Percentiles rank a stretch among this genome's conserved stretches.
Conservation (phyloP, 2,113 vertebrate genomes). For the Sebastes schlegelii region DNA sequence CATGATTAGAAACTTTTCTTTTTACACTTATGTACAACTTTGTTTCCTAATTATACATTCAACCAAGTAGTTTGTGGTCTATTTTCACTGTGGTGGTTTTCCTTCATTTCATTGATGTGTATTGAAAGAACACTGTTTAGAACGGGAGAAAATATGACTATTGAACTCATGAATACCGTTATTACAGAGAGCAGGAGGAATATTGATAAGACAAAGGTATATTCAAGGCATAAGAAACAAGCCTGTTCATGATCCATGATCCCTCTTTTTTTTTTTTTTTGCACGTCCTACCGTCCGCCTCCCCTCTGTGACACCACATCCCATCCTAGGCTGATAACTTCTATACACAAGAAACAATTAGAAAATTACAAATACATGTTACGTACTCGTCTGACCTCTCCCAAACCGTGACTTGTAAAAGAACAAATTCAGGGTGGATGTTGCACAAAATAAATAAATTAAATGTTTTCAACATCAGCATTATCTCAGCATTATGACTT, state of each 20-base stretch:
- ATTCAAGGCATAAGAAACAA: slow-evolving; percentile 74
- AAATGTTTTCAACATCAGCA: slow-evolving; percentile 76
- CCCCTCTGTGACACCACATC: slow-evolving; percentile 64
- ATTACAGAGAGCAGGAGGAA: slow-evolving; percentile 72
- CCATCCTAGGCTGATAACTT: slow-evolving; percentile 69
- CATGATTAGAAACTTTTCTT: slow-evolving; percentile 99
- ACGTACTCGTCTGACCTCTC: slow-evolving; percentile 65
- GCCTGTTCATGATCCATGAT: slow-evolving; percentile 55
- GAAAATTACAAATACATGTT: slow-evolving; percentile 76
- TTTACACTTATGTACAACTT: slow-evolving; percentile 99
- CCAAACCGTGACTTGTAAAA: slow-evolving; percentile 67
- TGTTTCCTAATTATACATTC: slow-evolving; percentile 97
- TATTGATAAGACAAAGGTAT: slow-evolving; percentile 78
- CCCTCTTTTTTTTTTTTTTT: slow-evolving; percentile 29
- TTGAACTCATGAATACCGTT: slow-evolving; percentile 65
- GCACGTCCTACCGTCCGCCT: slow-evolving; percentile 37
- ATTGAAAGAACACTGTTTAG: slow-evolving; percentile 94
- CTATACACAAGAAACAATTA: slow-evolving; percentile 74
- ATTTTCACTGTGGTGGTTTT: slow-evolving; percentile 86
- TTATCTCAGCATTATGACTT: slow-evolving; percentile 78
- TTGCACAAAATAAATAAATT: slow-evolving; percentile 85
- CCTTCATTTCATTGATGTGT: slow-evolving; percentile 92
- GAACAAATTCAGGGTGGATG: slow-evolving; percentile 75
- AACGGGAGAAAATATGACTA: slow-evolving; percentile 82
- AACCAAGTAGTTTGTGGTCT: slow-evolving; percentile 98